These are phyloP conservation scores for Limnothrissa miodon DNA, from an alignment of 2,113 vertebrate genomes.

Conservation along the genomic window DNA sequence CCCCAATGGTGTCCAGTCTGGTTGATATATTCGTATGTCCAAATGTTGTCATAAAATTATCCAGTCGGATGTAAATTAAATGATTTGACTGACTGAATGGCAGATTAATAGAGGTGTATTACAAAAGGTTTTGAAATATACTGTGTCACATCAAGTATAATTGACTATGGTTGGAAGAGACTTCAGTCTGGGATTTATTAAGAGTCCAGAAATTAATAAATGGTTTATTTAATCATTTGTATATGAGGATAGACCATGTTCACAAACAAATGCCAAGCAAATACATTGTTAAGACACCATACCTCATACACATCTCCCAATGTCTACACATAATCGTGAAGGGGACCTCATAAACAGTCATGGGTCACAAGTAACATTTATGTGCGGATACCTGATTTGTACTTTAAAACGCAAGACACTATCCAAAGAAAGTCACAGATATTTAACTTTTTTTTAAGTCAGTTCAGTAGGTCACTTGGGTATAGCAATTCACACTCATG, in stretches of 20 bases:
- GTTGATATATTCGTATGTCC: no score
- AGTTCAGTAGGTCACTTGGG: conserved; percentile 12
- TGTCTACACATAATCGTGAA: neutral
- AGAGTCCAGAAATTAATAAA: neutral
- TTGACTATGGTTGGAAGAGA: neutral
- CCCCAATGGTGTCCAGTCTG: no score
- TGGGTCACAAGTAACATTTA: neutral
- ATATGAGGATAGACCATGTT: neutral
- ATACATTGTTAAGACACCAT: neutral
- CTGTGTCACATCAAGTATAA: no score
- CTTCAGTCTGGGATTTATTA: neutral
- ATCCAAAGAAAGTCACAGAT: neutral
- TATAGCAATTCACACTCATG: neutral
- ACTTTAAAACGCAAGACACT: neutral
- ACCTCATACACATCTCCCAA: neutral
- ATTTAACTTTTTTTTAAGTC: neutral
- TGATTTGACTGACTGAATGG: no score
- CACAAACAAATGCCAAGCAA: neutral
- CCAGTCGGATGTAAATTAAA: no score
- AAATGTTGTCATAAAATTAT: no score
- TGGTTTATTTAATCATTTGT: conserved; percentile 1
- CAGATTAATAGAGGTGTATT: no score
- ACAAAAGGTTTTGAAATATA: no score
- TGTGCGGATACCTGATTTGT: neutral
- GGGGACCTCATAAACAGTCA: conserved; percentile 6